Conservation (phyloP, 1,140 invertebrate genomes). For the Drosophila quadrilineata region DNA sequence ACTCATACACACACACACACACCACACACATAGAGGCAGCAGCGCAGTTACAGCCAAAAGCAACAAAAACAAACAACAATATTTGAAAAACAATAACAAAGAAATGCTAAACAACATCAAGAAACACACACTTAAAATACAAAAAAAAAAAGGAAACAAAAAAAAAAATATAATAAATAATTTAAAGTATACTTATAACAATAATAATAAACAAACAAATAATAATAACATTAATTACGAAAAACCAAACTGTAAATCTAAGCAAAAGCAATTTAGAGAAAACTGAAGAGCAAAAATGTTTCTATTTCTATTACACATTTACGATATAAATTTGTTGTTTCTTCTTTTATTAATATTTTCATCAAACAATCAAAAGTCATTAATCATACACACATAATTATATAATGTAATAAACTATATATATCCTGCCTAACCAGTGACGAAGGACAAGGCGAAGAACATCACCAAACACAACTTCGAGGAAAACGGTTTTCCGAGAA, state of each 20-base stretch:
- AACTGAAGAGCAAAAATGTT: conserved; percentile 38
- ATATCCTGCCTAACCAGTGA: too few species aligned
- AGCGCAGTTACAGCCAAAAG: conserved; percentile 61
- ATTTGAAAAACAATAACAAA: conserved; percentile 44
- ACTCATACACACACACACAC: conserved; percentile 4
- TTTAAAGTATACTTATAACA: conserved; percentile 43
- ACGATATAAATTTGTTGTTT: conserved; percentile 39
- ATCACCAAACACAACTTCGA: too few species aligned
- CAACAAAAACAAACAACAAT: conserved; percentile 53
- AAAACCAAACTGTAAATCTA: conserved; percentile 41
- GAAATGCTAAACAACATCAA: too few species aligned
- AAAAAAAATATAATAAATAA: conserved; percentile 38
- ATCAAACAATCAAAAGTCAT: conserved; percentile 16
- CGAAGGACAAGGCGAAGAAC: too few species aligned
- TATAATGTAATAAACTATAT: too few species aligned
- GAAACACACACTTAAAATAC: conserved; percentile 17
- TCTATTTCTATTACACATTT: conserved; percentile 35
- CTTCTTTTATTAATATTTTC: conserved; percentile 4
- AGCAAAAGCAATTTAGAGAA: conserved; percentile 42
- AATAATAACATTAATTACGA: too few species aligned
- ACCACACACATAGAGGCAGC: conserved; percentile 10
- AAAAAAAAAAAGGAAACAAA: conserved; percentile 34
- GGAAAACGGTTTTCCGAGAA: too few species aligned
- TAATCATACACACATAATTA: conserved; percentile 4
- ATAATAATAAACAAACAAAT: conserved; percentile 49